Evolutionary conservation across 2,888 invertebrate genomes (phyloP), one percentile per base, ranked within the genome.

Genomic region (Tubiluchus corallicola): DNA sequence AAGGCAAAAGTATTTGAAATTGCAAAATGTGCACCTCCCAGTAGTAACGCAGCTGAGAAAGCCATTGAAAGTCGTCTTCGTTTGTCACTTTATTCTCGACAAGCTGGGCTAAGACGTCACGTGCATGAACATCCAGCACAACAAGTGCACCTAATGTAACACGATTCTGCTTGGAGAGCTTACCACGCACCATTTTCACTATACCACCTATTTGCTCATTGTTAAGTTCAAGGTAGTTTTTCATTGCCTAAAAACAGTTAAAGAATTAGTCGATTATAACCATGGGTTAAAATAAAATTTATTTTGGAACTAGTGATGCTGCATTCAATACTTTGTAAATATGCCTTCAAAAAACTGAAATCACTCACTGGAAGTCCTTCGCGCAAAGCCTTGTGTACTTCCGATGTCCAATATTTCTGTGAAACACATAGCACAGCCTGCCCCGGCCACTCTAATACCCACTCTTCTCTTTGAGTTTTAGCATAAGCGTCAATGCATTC

Each of bases 181-280:
- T 60, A 4, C 66, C 65, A 48, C 67, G 72, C 1, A 90, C 85
- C 47, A 87, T 68, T 53, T 77, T 75, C 0, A 90, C 83, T 53
- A 87, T 79, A 55, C 79, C 76, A 18, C 74, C 74, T 49, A 88
- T 81, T 64, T 88, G 84, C 17, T 58, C 56, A 52, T 80, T 81
- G 58, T 80, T 81, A 48, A 74, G 69, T 17, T 74, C 68, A 54
- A 82, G 70, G 59, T 82, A 87, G 0, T 56, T 67, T 57, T 48
- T 66, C 63, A 69, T 78, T 67, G 40, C 71, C 5, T 20, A n/a
- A 13, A 39, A 37, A 4, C 41, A 19, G 18, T 17, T 40, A 15
- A 4, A 5, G 18, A 40, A 20, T 13, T 19, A n/a, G n/a, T n/a
- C n/a, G n/a, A n/a, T n/a, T n/a, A n/a, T n/a, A n/a, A n/a, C n/a